Conservation (phyloP, 2,797 vertebrate genomes). For the Hyperoplus immaculatus region DNA sequence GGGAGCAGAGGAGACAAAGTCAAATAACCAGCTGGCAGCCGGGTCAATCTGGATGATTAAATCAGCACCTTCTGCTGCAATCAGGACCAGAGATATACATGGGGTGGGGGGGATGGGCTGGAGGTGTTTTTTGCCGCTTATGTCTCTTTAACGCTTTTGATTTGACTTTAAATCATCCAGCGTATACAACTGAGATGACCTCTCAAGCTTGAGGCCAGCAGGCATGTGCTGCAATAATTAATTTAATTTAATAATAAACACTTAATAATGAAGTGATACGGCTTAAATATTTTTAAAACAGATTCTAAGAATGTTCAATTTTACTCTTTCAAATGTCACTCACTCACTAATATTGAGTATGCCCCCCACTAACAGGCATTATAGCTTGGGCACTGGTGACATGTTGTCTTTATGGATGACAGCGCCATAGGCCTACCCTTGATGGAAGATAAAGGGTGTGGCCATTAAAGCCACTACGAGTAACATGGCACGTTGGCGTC, state of each 20-base stretch:
- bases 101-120: background rate
- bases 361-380: too few relatives aligned
- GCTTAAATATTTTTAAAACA: conserved; percentile 15
- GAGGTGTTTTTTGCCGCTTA: conserved; percentile 9
- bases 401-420: too few relatives aligned
- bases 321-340: too few relatives aligned
- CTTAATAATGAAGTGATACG: conserved; percentile 8
- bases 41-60: conserved; percentile 53
- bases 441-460: too few relatives aligned
- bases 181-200: conserved; percentile 12
- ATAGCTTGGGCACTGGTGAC: too few relatives aligned
- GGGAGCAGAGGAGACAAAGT: conserved; percentile 63
- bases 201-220: background rate
- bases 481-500: too few relatives aligned
- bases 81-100: background rate
- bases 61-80: conserved; percentile 38
- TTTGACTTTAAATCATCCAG: conserved; percentile 12
- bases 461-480: too few relatives aligned
- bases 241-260: conserved; percentile 14
- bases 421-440: too few relatives aligned
- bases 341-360: too few relatives aligned
- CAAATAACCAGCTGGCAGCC: conserved; percentile 52
- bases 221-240: conserved; percentile 23
- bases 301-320: background rate
- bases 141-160: conserved; percentile 16